Percentiles rank a stretch among this genome's conserved stretches.
Conservation (phyloP, 2,797 vertebrate species). For the Fundulus diaphanus region DNA sequence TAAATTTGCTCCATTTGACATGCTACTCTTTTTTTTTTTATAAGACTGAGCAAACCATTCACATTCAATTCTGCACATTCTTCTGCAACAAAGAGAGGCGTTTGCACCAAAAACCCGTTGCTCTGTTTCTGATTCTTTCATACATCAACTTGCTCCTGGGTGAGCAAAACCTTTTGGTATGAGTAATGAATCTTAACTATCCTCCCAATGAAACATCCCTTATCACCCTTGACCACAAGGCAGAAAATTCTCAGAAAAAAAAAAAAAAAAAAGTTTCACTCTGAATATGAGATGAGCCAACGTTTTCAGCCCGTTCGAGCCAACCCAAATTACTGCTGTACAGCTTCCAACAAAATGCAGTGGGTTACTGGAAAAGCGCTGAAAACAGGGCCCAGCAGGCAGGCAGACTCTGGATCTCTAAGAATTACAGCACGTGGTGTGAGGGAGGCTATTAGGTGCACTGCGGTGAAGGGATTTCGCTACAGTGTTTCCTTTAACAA, state of each 20-base stretch:
- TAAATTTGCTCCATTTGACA: too few relatives aligned
- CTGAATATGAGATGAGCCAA: constrained; percentile 7
- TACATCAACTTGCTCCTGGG: neutral
- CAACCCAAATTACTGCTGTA: constrained; percentile 22
- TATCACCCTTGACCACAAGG: constrained; percentile 2
- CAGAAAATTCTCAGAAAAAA: neutral
- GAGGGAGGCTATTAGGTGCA: constrained; percentile 30
- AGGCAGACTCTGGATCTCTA: constrained; percentile 32
- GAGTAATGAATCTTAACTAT: constrained; percentile 10
- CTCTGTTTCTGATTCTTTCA: constrained; percentile 7
- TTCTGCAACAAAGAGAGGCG: neutral
- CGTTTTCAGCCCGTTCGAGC: constrained; percentile 4
- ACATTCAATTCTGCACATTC: neutral
- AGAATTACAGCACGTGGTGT: constrained; percentile 31
- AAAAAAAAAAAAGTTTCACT: neutral
- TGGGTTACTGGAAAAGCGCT: constrained; percentile 25
- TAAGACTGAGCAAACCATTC: constrained; percentile 12
- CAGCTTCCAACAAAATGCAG: constrained; percentile 2
- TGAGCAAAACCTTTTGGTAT: constrained; percentile 10
- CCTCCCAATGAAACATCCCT: constrained; percentile 2
- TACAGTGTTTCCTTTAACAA: constrained; percentile 21
- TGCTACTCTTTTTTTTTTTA: constrained; percentile 13
- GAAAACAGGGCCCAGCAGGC: constrained; percentile 17
- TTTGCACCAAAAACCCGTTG: neutral
- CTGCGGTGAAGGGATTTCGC: constrained; percentile 10